These are phyloP conservation scores for Drosophila paramelanica DNA, from an alignment of 2,888 invertebrate species.

Conservation along the genomic window DNA sequence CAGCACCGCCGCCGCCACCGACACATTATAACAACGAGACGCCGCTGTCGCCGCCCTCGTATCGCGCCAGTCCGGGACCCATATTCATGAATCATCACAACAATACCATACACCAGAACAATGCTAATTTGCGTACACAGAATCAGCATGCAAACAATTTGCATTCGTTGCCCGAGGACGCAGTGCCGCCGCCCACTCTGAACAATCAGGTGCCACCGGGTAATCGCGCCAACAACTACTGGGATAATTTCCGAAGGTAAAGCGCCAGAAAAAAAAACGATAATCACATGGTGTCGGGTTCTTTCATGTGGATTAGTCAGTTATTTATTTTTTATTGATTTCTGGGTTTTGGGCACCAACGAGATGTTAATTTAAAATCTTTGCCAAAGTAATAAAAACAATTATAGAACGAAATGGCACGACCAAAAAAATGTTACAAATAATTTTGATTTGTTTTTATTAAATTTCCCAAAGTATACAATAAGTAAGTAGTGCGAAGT, in stretches of 20 bases:
- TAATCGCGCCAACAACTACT: slow-evolving; percentile 96
- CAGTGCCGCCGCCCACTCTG: slow-evolving; percentile 85
- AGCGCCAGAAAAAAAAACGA: slow-evolving; percentile 30
- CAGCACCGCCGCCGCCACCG: slow-evolving; percentile 65
- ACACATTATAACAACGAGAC: slow-evolving; percentile 82
- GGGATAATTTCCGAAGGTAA: slow-evolving; percentile 97
- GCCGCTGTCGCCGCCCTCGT: slow-evolving; percentile 75
- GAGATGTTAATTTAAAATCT: slow-evolving; percentile 38
- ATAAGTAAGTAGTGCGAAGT: slow-evolving; percentile 39
- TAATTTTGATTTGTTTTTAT: slow-evolving; percentile 33
- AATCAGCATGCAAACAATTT: slow-evolving; percentile 79
- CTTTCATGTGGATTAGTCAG: slow-evolving; percentile 35
- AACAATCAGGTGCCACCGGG: slow-evolving; percentile 97
- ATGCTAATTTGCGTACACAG: slow-evolving; percentile 83
- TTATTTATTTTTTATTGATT: slow-evolving; percentile 32
- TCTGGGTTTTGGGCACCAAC: slow-evolving; percentile 32
- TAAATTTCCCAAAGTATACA: slow-evolving; percentile 1
- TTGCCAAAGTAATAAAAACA: slow-evolving; percentile 51
- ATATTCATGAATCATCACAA: slow-evolving; percentile 85
- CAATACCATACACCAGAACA: slow-evolving; percentile 84
- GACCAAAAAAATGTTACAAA: slow-evolving; percentile 27
- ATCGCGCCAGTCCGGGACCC: slow-evolving; percentile 80
- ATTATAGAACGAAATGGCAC: slow-evolving; percentile 38
- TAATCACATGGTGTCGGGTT: slow-evolving; percentile 42
- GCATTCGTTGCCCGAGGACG: slow-evolving; percentile 72